These are phyloP conservation scores for Mycalesis mineus DNA, from an alignment of 2,888 invertebrate species.

Conservation along the genomic window DNA sequence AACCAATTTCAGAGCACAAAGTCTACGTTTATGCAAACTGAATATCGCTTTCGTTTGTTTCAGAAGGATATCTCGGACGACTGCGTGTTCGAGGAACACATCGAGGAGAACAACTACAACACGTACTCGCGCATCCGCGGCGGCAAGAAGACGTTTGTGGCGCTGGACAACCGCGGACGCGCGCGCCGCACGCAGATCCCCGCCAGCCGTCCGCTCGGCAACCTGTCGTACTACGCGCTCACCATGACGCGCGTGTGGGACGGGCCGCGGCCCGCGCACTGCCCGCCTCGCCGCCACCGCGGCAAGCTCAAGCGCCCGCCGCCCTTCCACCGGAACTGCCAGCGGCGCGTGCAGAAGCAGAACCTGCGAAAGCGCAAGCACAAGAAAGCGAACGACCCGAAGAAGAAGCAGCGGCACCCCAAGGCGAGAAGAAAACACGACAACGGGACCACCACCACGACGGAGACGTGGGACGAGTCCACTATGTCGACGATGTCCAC, in stretches of 20 bases:
- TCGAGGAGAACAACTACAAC: slow-evolving; percentile 91
- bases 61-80: slow-evolving; percentile 91
- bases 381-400: slow-evolving; percentile 71
- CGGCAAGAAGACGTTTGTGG: slow-evolving; percentile 85
- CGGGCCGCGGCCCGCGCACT: slow-evolving; percentile 54
- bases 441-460: slow-evolving; percentile 69
- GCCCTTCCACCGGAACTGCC: slow-evolving; percentile 66
- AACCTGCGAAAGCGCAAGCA: slow-evolving; percentile 69
- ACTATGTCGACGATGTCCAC: slow-evolving; percentile 74
- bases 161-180: slow-evolving; percentile 84
- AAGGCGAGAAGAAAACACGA: slow-evolving; percentile 75
- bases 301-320: slow-evolving; percentile 67
- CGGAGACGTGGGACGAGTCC: slow-evolving; percentile 71
- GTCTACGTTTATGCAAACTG: background rate
- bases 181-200: slow-evolving; percentile 86
- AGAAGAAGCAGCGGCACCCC: slow-evolving; percentile 75
- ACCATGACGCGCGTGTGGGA: slow-evolving; percentile 72
- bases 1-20: too few species aligned
- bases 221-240: slow-evolving; percentile 85
- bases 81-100: slow-evolving; percentile 91
- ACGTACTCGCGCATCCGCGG: slow-evolving; percentile 86
- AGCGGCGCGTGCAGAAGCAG: slow-evolving; percentile 69
- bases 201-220: slow-evolving; percentile 82
- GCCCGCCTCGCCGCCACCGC: slow-evolving; percentile 62
- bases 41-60: slow-evolving; percentile 65